Conservation (phyloP, 92 coral and sea anemone genomes). For the Epizoanthus rinbou region DNA sequence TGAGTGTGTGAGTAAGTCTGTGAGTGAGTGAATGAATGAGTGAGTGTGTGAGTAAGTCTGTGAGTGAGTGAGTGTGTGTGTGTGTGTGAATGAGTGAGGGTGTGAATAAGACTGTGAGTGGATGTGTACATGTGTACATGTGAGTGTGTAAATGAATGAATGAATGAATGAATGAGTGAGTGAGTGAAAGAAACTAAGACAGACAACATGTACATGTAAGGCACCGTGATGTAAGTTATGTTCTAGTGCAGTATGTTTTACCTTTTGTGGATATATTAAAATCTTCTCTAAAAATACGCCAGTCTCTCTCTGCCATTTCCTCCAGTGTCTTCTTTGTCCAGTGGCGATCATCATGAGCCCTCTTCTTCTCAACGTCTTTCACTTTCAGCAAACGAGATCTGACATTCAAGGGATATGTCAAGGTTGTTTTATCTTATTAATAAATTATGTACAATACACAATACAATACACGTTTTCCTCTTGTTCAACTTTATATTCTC, state of each 20-base stretch:
- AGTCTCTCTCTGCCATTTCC: constrained; percentile 98
- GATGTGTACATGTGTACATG: no score
- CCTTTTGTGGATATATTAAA: constrained; percentile 96
- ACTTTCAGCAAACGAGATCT: constrained; percentile 80
- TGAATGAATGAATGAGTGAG: no score
- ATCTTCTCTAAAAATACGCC: constrained; percentile 99
- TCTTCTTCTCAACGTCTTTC: constrained; percentile 80
- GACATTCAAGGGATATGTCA: not conserved
- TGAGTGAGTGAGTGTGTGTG: no score
- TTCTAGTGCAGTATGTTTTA: constrained; percentile 12
- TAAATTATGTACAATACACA: no score
- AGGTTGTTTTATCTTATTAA: not conserved
- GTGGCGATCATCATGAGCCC: constrained; percentile 96
- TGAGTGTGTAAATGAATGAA: no score
- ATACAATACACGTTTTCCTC: no score
- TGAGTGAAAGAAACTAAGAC: not conserved
- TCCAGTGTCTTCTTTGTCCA: constrained; percentile 91
- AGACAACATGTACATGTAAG: not conserved
- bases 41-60: no score
- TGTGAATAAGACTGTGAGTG: no score
- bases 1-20: no score
- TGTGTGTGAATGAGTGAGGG: no score
- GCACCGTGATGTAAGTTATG: not conserved
- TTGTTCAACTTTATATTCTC: no score
- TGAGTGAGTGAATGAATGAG: no score